phyloP scores from a whole-genome alignment of 2,113 vertebrate genomes.

The Arvicanthis niloticus region DNA sequence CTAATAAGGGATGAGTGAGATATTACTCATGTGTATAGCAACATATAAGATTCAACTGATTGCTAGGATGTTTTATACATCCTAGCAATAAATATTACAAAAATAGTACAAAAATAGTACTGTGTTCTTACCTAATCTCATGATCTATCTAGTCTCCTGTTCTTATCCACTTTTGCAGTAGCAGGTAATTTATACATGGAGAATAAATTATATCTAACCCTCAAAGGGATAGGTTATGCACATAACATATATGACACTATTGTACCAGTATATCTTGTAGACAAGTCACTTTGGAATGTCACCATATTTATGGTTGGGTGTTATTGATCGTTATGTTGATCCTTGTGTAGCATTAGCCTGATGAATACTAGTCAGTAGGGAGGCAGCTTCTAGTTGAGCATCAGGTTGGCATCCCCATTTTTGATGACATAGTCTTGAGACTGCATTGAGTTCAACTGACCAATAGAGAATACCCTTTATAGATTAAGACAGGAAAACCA shows the following conservation, averaged over 20 bases:
- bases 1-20: background rate
- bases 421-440: background rate
- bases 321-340: background rate
- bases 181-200: background rate
- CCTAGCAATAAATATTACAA: too few relatives aligned
- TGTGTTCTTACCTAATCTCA: background rate
- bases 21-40: background rate
- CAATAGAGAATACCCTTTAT: background rate
- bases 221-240: background rate
- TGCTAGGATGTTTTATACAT: background rate
- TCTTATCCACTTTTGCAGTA: background rate
- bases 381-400: background rate
- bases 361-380: background rate
- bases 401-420: background rate
- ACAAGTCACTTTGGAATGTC: background rate
- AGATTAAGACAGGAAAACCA: background rate
- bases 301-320: background rate
- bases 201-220: background rate
- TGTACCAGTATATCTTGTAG: background rate
- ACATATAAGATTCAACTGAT: background rate
- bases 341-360: background rate
- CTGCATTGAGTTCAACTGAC: accelerated
- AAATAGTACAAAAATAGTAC: background rate
- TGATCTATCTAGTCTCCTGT: background rate
- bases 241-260: background rate